phyloP scores from a whole-genome alignment of 1,140 invertebrate species.

The Drosophila santomea region DNA sequence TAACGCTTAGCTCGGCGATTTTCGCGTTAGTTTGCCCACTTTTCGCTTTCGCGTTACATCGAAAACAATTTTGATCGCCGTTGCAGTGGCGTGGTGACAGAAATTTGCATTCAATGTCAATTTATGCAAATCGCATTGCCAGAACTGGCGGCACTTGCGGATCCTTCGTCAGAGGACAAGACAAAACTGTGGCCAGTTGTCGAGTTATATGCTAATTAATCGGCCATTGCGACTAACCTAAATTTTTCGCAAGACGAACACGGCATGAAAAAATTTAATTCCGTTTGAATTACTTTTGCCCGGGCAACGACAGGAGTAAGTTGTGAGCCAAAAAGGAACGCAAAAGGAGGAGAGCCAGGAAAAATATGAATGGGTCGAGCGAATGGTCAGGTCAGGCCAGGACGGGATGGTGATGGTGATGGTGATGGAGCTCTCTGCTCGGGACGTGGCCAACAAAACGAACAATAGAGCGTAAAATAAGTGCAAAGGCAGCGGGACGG shows the following conservation, averaged over 20 bases:
- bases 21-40: conserved; percentile 40
- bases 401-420: conserved; percentile 62
- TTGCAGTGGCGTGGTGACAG: conserved; percentile 39
- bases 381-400: conserved; percentile 22
- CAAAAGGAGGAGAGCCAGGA: conserved; percentile 5
- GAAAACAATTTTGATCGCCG: conserved; percentile 69
- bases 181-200: conserved; percentile 72
- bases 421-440: conserved; percentile 57
- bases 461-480: conserved; percentile 84
- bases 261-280: conserved; percentile 70
- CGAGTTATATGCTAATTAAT: conserved; percentile 67
- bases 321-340: neutral
- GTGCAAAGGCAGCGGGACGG: conserved; percentile 67
- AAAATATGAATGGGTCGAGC: conserved; percentile 77
- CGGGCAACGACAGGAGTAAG: conserved; percentile 30
- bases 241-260: conserved; percentile 27
- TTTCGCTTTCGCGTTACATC: conserved; percentile 32
- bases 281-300: conserved; percentile 76
- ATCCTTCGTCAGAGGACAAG: conserved; percentile 43
- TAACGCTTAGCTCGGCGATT: conserved; percentile 79
- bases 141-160: conserved; percentile 23
- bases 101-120: conserved; percentile 78
- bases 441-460: conserved; percentile 74
- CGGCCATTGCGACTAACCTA: conserved; percentile 51
- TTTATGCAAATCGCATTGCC: conserved; percentile 79